Percentiles rank a stretch among this genome's conserved stretches.
Evolutionary conservation across 2,888 invertebrate species (phyloP).

Genomic region (Cancer borealis): DNA sequence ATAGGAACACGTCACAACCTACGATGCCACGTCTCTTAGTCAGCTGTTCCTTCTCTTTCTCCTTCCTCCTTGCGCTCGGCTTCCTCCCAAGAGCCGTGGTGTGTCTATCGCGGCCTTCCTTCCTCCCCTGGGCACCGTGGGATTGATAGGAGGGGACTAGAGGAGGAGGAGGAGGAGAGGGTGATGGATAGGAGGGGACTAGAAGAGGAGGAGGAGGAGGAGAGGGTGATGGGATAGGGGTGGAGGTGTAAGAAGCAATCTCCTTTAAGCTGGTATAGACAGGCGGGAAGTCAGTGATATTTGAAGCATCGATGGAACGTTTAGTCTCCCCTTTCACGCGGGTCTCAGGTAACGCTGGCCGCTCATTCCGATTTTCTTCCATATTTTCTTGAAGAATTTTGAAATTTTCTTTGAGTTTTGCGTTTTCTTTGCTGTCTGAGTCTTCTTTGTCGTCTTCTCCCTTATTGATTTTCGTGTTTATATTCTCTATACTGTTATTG

Average conservation of each 20-base stretch:
- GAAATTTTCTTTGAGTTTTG: neutral
- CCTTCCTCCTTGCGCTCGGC: neutral
- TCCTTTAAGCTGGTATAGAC: neutral
- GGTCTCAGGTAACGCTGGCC: neutral
- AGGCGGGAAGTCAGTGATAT: neutral
- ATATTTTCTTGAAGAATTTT: neutral
- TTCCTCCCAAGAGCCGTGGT: constrained; percentile 24
- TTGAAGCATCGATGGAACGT: neutral
- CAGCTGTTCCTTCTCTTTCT: constrained; percentile 7
- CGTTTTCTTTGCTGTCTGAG: neutral
- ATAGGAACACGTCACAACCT: neutral
- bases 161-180: neutral
- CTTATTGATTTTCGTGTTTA: neutral
- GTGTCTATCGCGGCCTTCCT: neutral
- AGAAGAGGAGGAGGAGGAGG: neutral
- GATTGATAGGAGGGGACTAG: neutral
- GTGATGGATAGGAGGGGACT: neutral
- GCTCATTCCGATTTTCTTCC: neutral
- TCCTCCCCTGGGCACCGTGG: neutral
- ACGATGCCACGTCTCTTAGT: constrained; percentile 43
- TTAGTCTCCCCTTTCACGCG: constrained; percentile 2
- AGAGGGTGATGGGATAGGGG: neutral
- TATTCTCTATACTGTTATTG: neutral
- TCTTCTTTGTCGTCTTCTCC: neutral
- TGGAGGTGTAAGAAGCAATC: neutral